Evolutionary conservation across 2,797 vertebrate species (phyloP).

Genomic region (Microchirus variegatus): DNA sequence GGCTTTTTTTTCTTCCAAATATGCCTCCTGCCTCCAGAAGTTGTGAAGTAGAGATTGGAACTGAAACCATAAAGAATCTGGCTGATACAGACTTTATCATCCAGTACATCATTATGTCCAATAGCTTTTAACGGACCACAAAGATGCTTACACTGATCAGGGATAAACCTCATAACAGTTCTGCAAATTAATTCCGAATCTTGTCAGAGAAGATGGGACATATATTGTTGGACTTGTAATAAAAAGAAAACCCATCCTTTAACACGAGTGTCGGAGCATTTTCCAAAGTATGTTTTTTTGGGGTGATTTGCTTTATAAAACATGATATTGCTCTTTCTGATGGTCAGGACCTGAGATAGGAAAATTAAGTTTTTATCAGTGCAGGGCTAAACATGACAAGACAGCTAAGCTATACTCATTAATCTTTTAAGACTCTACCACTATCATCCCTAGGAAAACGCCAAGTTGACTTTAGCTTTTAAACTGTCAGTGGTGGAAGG

Average conservation of each 20-base stretch:
- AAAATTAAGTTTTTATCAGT: slow-evolving; percentile 49
- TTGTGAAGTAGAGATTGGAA: too few species aligned
- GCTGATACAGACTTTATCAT: slow-evolving; percentile 2
- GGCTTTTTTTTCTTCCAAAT: not conserved
- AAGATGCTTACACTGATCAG: not conserved
- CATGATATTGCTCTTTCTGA: slow-evolving; percentile 17
- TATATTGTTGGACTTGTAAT: not conserved
- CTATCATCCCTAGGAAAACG: slow-evolving; percentile 45
- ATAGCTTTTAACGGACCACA: not conserved
- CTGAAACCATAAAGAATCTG: slow-evolving; percentile 4
- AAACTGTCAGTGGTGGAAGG: slow-evolving; percentile 49
- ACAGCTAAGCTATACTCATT: slow-evolving; percentile 55
- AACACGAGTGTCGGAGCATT: not conserved
- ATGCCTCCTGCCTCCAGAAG: too few species aligned
- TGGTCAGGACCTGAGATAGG: slow-evolving; percentile 41
- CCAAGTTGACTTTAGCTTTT: slow-evolving; percentile 52
- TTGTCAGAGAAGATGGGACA: not conserved
- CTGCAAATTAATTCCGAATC: not conserved
- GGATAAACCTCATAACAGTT: not conserved
- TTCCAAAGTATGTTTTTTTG: not conserved
- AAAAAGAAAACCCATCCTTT: not conserved
- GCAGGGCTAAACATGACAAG: slow-evolving; percentile 48
- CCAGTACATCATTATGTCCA: not conserved
- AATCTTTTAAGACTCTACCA: slow-evolving; percentile 67
- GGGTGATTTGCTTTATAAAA: slow-evolving; percentile 19